Evolutionary conservation across 2,113 vertebrate species (phyloP), one percentile per base, ranked within the genome.

Genomic region (Sisor rabdophorus): DNA sequence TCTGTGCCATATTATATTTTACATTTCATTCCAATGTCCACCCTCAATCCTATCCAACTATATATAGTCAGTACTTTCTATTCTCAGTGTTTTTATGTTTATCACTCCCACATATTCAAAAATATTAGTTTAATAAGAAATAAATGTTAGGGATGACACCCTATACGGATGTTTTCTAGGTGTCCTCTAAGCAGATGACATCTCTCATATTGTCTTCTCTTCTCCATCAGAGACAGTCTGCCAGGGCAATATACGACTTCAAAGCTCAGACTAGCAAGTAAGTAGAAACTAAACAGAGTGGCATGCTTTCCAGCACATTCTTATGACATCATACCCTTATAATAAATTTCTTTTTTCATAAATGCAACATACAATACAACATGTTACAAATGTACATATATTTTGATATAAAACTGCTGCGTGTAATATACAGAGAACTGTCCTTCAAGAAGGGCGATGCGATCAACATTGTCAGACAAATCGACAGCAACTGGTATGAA

Each of bases 401-500:
- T 10, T 30, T 60, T 60, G 1, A 55, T 68, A 3, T 24, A 11
- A 52, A 61, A 53, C 12, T 73, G 50, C 30, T 58, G 76, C 61
- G 68, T 68, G 67, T 89, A 65, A 90, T 78, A 93, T 93, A 12
- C 93, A 99, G 97, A 91, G 97, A 99, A 89, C 88, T 99, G 86
- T 95, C 95, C 4, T 98, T 99, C 90, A 97, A 96, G 88, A 99
- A 98, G 89, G 97, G 97, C 48, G 96, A 98, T 71, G 93, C 95
- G 1, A 91, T 99, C 80, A 97, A 95, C 88, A 95, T 99, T 90
- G 93, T 98, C 91, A 94, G 97, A 87, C 96, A 97, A 90, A 96
- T 99, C 73, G 97, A 99, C 92, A 95, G 92, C 83, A 99, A 99
- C 89, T 99, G 97, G 97, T 99, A 95, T 72, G 97, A 99, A 83